Conservation (phyloP, 1,140 invertebrate genomes). For the Melipona quadrifasciata region DNA sequence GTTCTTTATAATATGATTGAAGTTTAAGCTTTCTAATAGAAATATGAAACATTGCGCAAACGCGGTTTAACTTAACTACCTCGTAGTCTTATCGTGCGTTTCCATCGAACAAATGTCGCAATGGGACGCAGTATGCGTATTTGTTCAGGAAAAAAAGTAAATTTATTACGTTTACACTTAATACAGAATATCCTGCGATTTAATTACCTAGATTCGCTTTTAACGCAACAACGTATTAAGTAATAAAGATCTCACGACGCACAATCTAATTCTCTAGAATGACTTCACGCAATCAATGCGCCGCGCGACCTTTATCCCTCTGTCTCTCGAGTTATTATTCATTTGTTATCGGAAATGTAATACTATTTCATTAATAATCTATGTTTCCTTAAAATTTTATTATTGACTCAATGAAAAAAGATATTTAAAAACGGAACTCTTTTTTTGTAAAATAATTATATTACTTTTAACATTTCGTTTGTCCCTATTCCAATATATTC, state of each 20-base stretch:
- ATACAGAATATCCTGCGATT: neutral
- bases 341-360: neutral
- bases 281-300: slow-evolving; percentile 12
- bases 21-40: neutral
- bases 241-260: neutral
- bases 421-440: neutral
- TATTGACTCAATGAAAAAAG: neutral
- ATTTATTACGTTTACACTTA: neutral
- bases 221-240: neutral
- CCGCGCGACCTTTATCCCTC: neutral
- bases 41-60: neutral
- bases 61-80: neutral
- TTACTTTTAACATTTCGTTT: no score
- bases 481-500: no score
- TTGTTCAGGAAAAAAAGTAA: neutral
- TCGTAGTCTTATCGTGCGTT: neutral
- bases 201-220: slow-evolving; percentile 17
- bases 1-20: no score
- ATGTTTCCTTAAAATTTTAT: neutral
- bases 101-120: neutral
- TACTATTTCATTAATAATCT: neutral
- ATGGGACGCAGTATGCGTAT: neutral
- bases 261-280: slow-evolving; percentile 5
- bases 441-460: neutral
- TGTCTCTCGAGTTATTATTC: neutral